Conservation (phyloP, 1,140 invertebrate genomes). For the Lutraria rhynchaena region DNA sequence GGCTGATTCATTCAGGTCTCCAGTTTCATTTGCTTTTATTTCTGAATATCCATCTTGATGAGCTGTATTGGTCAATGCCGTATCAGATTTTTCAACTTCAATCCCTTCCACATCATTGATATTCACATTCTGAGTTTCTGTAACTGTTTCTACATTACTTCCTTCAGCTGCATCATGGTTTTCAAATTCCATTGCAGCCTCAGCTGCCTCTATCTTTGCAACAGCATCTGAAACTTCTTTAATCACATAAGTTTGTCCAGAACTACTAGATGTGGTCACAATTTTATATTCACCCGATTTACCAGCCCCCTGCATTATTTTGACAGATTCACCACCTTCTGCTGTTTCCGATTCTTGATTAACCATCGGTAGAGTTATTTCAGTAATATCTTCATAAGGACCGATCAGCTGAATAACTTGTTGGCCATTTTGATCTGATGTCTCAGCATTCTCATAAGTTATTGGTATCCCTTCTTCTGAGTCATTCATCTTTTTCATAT, state of each 20-base stretch:
- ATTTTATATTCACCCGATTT: not conserved
- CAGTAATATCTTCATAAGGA: slow-evolving; percentile 44
- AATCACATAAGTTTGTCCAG: not conserved
- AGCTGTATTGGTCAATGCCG: not conserved
- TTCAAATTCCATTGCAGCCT: slow-evolving; percentile 28
- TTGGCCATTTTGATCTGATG: slow-evolving; percentile 10
- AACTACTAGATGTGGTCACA: not conserved
- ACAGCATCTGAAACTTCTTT: slow-evolving; percentile 23
- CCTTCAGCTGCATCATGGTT: too few species aligned
- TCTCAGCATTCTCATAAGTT: slow-evolving; percentile 22
- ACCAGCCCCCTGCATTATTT: not conserved
- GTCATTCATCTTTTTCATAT: slow-evolving; percentile 27
- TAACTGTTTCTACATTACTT: not conserved
- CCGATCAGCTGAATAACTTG: slow-evolving; percentile 46
- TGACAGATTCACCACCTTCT: not conserved
- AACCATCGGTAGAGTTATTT: slow-evolving; percentile 35
- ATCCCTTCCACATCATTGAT: not conserved
- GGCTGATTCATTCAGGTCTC: too few species aligned
- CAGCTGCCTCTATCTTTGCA: slow-evolving; percentile 21
- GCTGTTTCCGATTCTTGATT: slow-evolving; percentile 12
- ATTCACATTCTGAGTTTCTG: not conserved
- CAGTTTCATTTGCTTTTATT: too few species aligned
- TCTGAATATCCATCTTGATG: too few species aligned
- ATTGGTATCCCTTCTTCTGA: not conserved
- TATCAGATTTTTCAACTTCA: not conserved